Base-by-base conservation (phyloP, 2,888 invertebrate genomes). In the Eurytoma adleriae region DNA sequence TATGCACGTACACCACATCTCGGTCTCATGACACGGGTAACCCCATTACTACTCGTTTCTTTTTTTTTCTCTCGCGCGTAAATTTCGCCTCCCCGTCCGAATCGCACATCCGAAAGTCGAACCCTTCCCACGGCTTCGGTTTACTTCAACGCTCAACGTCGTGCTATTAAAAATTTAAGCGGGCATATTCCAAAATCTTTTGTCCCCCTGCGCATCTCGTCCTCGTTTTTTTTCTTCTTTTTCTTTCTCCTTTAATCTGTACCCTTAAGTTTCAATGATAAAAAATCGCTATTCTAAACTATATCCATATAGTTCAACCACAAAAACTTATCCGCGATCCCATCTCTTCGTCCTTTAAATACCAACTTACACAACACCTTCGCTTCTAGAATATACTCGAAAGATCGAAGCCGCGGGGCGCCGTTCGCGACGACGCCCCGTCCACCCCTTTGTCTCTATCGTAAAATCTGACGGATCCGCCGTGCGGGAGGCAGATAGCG, bases 271-370 rank as follows among this genome's bases (percentile, higher is more conserved):
- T 70, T 81, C 75, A 78, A 81, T 78, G 67, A 72, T 81, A 78
- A 81, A 78, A 75, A 78, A 72, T 75, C 68, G 66, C 79, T 81
- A 86, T 86, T 86, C 89, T 90, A 90, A 88, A 90, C 90, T 90
- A 89, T 90, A 89, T 90, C 87, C 86, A 89, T 88, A 89, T 89
- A 88, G 85, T 87, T 89, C 88, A 90, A 90, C 90, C 90, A 90
- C 88, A 85, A 89, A 89, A 86, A 85, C 80, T 85, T 83, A 67
- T 83, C 81, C 76, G 80, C 79, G 61, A 83, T 80, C 56, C 70
- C 66, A 77, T 74, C 52, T 69, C 67, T 13, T 54, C 54, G 30
- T 64, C 64, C n/a, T 64, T 76, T 74, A 76, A 76, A 78, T 80
- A 79, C 73, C 77, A 81, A 83, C 81, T 83, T 83, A 84, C 82